A percentile compares a stretch with the other conserved stretches of the same genome.
phyloP scores from a whole-genome alignment of 2,113 vertebrate species.

The Pogona vitticeps region DNA sequence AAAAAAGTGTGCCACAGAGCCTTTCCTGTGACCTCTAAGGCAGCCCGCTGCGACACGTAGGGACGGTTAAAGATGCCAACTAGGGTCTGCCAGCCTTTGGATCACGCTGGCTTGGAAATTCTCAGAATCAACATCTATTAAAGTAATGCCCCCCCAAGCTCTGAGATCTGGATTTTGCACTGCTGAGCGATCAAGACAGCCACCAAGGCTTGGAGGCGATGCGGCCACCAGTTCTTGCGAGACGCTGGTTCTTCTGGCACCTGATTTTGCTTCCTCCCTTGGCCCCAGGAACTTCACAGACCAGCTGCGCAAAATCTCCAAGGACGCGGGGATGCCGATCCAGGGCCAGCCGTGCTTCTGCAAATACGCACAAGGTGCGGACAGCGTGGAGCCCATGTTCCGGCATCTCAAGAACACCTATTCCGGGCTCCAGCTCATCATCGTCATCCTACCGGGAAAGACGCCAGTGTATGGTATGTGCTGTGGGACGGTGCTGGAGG shows the following conservation, averaged over 20 bases:
- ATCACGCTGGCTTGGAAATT: too few species aligned
- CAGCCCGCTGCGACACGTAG: too few species aligned
- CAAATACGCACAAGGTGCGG: conserved; percentile 77
- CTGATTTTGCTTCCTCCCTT: neutral
- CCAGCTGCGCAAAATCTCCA: conserved; percentile 97
- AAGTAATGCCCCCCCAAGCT: too few species aligned
- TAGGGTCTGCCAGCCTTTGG: too few species aligned
- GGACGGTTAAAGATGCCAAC: too few species aligned
- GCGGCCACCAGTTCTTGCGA: too few species aligned
- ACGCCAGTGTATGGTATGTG: conserved; percentile 81
- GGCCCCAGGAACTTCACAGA: conserved; percentile 94
- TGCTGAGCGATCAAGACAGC: too few species aligned
- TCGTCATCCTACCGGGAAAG: conserved; percentile 79
- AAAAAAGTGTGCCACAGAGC: too few species aligned
- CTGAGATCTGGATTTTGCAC: too few species aligned
- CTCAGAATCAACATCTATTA: too few species aligned
- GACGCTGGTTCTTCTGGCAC: neutral
- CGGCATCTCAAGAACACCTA: conserved; percentile 80
- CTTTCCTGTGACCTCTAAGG: too few species aligned
- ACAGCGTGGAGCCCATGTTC: conserved; percentile 81
- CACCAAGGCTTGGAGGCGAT: too few species aligned
- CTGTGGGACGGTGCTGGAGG: fast-evolving
- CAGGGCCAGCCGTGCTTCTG: conserved; percentile 85
- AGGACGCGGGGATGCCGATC: conserved; percentile 97
- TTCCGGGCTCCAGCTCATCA: conserved; percentile 79